Evolutionary conservation across 2,113 vertebrate species (phyloP), one percentile per base, ranked within the genome.

Genomic region (Atherinomorus stipes): DNA sequence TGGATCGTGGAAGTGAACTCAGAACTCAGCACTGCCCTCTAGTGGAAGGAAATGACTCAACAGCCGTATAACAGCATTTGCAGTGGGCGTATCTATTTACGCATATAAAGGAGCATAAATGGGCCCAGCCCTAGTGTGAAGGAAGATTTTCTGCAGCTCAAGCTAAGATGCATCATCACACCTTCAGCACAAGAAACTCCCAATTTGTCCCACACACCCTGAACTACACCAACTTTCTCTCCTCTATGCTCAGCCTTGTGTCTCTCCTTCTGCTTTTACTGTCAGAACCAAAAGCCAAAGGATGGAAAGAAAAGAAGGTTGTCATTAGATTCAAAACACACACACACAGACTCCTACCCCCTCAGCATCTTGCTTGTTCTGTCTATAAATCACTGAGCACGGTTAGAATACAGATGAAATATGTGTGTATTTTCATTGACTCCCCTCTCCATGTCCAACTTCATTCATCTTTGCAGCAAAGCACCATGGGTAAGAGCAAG

Each of bases 401-500:
- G 68, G 71, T 72, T 5, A 28, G 75, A 87, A 88, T 85, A 74
- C 83, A 86, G 63, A 89, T 84, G 76, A 66, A 73, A 70, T 5
- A 57, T 3, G 26, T 11, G 71, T 72, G 73, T 34, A 44, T 82
- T 78, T 85, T 71, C 83, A 89, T 87, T 90, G 81, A 89, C 38
- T 61, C 81, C 83, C 83, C 78, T 72, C 66, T 37, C 49, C 58
- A 11, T 63, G 63, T 83, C 74, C 31, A 31, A 74, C 74, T 88
- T 85, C 90, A 91, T 91, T 91, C 90, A 91, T 89, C 85, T 88
- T 89, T 87, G 65, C 66, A 40, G 90, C 90, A 86, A 88, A 63
- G 90, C 85, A 87, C 54, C 42, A 70, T 91, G 90, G 90, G 86
- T 83, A 90, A 83, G 4, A 23, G 53, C 62, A 58, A 78, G 78